Percentiles rank a stretch among this genome's conserved stretches.
Evolutionary conservation across 1,140 invertebrate species (phyloP).

Genomic region (Laodelphax striatellus): DNA sequence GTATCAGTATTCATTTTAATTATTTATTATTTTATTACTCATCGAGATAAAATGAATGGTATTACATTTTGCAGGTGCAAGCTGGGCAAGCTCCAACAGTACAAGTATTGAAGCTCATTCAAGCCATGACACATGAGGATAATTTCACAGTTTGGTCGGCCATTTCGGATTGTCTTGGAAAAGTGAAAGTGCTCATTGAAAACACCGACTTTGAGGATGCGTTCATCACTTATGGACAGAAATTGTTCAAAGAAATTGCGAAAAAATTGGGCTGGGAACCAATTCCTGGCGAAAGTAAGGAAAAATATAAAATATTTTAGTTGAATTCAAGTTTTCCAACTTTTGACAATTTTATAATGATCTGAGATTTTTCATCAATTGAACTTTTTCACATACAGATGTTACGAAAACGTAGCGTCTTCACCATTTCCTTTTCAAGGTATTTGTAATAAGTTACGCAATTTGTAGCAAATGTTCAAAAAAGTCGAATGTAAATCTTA

Average conservation of each 20-base stretch:
- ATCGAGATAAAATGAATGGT: no score
- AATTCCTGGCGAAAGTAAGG: conserved; percentile 49
- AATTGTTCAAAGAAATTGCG: conserved; percentile 57
- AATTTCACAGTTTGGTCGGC: conserved; percentile 89
- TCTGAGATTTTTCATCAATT: background rate
- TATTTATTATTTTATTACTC: no score
- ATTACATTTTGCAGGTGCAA: conserved; percentile 43
- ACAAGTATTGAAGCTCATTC: conserved; percentile 59
- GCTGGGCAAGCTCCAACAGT: conserved; percentile 70
- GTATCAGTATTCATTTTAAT: no score
- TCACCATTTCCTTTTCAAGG: no score
- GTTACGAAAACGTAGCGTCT: no score
- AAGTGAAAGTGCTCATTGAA: conserved; percentile 59
- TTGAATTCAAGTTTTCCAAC: background rate
- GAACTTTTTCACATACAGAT: no score
- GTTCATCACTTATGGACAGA: conserved; percentile 60
- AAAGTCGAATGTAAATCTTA: no score
- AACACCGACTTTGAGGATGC: conserved; percentile 61
- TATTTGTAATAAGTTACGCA: no score
- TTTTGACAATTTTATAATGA: background rate
- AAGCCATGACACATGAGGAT: conserved; percentile 73
- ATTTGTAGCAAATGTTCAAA: no score
- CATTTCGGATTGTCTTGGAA: conserved; percentile 65
- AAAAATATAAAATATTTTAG: background rate
- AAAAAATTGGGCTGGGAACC: conserved; percentile 66